Conservation (phyloP, 2,797 vertebrate species). For the Fundulus diaphanus region DNA sequence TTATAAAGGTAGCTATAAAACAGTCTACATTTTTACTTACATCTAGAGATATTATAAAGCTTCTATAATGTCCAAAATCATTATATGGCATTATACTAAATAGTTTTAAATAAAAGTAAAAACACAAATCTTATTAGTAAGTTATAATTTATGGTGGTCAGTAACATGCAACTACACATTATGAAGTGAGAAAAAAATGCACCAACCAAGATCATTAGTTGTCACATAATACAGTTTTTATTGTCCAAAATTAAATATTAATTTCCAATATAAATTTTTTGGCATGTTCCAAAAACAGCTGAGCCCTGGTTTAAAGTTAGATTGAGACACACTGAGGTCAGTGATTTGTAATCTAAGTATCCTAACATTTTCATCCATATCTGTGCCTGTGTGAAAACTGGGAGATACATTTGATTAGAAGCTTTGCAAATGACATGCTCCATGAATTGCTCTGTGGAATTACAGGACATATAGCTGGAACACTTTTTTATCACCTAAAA, state of each 20-base stretch:
- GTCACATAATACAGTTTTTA: background rate
- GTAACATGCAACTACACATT: background rate
- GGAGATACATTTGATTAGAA: slow-evolving; percentile 57
- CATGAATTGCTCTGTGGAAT: slow-evolving; percentile 48
- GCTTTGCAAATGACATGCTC: slow-evolving; percentile 45
- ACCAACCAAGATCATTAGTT: background rate
- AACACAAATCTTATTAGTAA: background rate
- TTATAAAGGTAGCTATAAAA: background rate
- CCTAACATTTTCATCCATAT: slow-evolving; percentile 42
- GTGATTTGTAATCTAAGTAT: slow-evolving; percentile 35
- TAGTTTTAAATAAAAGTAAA: background rate
- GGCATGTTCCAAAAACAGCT: background rate
- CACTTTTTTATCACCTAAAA: slow-evolving; percentile 25
- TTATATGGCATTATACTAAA: background rate
- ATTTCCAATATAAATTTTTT: too few species aligned
- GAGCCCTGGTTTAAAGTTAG: background rate
- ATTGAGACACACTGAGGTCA: background rate
- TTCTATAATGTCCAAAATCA: background rate
- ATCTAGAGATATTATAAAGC: too few species aligned
- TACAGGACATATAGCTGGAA: slow-evolving; percentile 9
- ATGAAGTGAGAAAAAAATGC: background rate
- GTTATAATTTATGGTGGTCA: background rate
- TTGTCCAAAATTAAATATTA: background rate
- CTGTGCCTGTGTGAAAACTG: slow-evolving; percentile 50
- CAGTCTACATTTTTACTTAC: too few species aligned